A percentile compares a stretch with the other conserved stretches of the same genome.
These are phyloP conservation scores for Tipula vernalis DNA, from an alignment of 2,888 invertebrate genomes.

Conservation along the genomic window DNA sequence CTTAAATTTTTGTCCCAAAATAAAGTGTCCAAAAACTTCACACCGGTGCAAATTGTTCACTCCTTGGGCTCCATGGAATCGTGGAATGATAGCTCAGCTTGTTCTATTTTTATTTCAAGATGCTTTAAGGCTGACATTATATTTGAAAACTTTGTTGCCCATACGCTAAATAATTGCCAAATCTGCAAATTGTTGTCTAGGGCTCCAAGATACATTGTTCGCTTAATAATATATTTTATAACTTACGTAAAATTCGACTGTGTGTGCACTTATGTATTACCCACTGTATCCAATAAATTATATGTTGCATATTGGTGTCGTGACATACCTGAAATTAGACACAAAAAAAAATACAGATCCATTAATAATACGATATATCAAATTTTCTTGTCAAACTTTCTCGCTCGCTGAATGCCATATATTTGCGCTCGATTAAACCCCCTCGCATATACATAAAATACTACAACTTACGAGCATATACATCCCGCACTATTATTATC, in stretches of 20 bases:
- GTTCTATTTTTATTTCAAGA: no score
- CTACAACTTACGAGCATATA: background rate
- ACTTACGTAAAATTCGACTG: background rate
- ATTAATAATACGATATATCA: background rate
- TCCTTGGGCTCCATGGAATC: no score
- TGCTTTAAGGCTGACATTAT: no score
- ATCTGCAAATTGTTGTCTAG: no score
- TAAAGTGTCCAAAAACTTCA: no score
- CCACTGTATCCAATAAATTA: background rate
- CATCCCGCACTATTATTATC: background rate
- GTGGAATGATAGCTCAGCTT: no score
- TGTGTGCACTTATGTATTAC: background rate
- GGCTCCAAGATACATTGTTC: no score
- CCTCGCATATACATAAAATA: background rate
- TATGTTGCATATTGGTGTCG: background rate
- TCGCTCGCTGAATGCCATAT: background rate
- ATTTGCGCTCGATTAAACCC: background rate
- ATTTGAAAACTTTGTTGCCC: no score
- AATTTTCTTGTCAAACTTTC: background rate
- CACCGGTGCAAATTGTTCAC: no score
- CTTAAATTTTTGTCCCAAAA: no score
- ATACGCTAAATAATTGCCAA: no score
- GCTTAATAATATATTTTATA: background rate
- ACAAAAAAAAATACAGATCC: background rate
- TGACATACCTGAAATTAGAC: background rate